A percentile compares a stretch with the other conserved stretches of the same genome.
phyloP scores from a whole-genome alignment of 1,140 invertebrate genomes.

The Cyrtorhinus lividipennis region DNA sequence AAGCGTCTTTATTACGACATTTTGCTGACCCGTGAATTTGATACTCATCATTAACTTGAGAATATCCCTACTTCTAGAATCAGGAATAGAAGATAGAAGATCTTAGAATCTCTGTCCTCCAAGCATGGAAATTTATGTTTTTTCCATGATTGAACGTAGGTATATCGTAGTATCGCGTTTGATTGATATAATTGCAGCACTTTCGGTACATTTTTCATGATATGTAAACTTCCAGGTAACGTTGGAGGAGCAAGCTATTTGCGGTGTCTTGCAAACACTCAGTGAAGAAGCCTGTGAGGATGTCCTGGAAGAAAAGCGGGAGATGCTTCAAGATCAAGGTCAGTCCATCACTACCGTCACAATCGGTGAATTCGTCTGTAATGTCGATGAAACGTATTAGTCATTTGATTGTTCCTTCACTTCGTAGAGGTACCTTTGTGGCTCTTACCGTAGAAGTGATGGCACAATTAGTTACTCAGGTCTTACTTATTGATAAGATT shows the following conservation, averaged over 20 bases:
- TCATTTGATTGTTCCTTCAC: neutral
- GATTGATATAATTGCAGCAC: too few species aligned
- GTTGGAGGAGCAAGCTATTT: slow-evolving; percentile 86
- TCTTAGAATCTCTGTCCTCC: neutral
- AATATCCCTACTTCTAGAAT: slow-evolving; percentile 1
- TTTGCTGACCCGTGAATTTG: too few species aligned
- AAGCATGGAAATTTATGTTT: neutral
- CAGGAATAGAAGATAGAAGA: neutral
- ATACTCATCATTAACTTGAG: neutral
- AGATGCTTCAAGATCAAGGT: slow-evolving; percentile 12
- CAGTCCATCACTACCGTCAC: slow-evolving; percentile 2
- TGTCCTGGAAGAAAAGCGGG: slow-evolving; percentile 42
- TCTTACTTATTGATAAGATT: too few species aligned
- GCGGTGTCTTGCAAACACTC: slow-evolving; percentile 74
- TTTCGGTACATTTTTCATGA: too few species aligned
- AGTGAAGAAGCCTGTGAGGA: slow-evolving; percentile 86
- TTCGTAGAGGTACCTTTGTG: too few species aligned
- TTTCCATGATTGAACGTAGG: neutral
- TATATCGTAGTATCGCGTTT: neutral
- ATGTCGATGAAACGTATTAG: too few species aligned
- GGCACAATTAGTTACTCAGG: too few species aligned
- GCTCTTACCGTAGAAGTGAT: too few species aligned
- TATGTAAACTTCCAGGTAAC: slow-evolving; percentile 70
- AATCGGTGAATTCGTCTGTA: neutral
- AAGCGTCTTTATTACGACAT: too few species aligned